Evolutionary conservation across 2,113 vertebrate genomes (phyloP).

Genomic region (Vicugna pacos): DNA sequence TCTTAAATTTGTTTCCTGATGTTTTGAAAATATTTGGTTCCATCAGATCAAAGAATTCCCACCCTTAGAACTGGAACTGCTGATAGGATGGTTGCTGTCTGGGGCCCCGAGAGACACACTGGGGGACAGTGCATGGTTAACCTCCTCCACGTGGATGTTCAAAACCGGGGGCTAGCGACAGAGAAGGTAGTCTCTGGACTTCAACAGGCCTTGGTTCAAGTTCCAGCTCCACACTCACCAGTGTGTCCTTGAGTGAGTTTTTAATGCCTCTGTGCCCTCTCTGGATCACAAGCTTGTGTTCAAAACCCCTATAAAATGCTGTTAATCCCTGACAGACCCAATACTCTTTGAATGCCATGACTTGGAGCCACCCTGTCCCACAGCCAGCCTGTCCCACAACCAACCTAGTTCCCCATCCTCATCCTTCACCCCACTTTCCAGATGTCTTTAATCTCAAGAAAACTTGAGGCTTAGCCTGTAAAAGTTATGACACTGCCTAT

Average conservation of each 20-base stretch:
- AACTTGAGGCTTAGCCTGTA: neutral
- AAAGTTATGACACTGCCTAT: neutral
- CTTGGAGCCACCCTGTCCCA: neutral
- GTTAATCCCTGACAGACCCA: neutral
- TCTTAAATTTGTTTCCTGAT: neutral
- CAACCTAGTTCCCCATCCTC: neutral
- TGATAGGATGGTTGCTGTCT: neutral
- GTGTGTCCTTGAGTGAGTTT: neutral
- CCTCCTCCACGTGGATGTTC: too few relatives aligned
- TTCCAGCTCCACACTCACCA: neutral
- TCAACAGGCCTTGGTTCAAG: neutral
- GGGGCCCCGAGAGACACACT: neutral
- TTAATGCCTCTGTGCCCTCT: neutral
- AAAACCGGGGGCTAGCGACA: too few relatives aligned
- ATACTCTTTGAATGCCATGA: neutral
- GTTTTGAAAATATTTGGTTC: neutral
- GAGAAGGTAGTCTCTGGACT: neutral
- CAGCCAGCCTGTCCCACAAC: neutral
- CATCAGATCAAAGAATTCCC: neutral
- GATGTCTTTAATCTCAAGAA: neutral
- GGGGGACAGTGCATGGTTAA: neutral
- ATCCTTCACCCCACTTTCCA: neutral
- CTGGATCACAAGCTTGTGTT: neutral
- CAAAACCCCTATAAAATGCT: neutral
- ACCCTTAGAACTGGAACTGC: neutral